Conservation (phyloP, 2,797 vertebrate genomes). For the Aselliscus stoliczkanus region DNA sequence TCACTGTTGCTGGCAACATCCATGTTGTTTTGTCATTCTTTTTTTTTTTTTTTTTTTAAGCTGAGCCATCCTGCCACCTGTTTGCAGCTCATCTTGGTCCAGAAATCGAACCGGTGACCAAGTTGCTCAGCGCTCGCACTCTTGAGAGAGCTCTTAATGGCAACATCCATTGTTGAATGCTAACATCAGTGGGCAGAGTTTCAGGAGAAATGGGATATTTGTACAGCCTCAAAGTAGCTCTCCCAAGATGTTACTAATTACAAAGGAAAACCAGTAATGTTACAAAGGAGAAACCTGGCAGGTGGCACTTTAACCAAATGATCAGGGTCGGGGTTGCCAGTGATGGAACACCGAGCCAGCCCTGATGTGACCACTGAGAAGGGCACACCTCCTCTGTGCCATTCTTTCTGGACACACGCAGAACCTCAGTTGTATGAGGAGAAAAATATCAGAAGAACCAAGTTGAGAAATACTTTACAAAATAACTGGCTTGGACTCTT, state of each 20-base stretch:
- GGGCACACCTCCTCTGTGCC: rapidly evolving
- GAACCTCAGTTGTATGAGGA: rapidly evolving
- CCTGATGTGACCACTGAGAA: rapidly evolving
- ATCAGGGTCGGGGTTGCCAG: rapidly evolving
- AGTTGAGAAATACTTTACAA: background rate
- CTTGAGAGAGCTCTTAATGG: too few relatives aligned
- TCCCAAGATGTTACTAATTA: background rate
- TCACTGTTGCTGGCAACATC: rapidly evolving
- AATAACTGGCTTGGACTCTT: background rate
- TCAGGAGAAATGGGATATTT: background rate
- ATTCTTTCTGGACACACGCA: rapidly evolving
- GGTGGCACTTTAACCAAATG: background rate
- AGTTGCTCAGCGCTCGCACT: too few relatives aligned
- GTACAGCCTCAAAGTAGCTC: background rate
- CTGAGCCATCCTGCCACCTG: too few relatives aligned
- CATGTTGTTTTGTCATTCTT: too few relatives aligned
- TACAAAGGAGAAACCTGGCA: background rate
- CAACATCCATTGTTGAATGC: rapidly evolving
- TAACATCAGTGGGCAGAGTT: rapidly evolving
- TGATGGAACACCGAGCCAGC: rapidly evolving
- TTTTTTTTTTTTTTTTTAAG: too few relatives aligned
- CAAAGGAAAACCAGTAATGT: background rate
- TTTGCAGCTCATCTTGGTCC: too few relatives aligned
- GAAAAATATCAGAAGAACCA: background rate
- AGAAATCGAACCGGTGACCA: too few relatives aligned